phyloP scores from a whole-genome alignment of 2,888 invertebrate genomes.

The Sesamia inferens region DNA sequence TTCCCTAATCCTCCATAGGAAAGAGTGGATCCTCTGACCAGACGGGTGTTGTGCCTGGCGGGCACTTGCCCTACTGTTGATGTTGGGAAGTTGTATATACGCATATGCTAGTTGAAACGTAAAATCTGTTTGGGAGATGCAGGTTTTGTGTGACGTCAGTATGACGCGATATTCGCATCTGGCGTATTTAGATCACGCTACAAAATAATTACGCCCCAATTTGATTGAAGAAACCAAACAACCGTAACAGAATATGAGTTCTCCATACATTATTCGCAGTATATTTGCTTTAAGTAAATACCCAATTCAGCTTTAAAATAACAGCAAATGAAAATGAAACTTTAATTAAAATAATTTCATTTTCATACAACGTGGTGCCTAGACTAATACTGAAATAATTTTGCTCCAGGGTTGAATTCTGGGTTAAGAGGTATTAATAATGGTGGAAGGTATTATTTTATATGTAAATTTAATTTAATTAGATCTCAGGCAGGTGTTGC shows the following conservation, averaged over 20 bases:
- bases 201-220: background rate
- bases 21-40: no score
- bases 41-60: no score
- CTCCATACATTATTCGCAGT: slow-evolving; percentile 35
- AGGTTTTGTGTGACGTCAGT: no score
- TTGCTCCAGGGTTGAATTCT: slow-evolving; percentile 26
- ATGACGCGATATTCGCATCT: no score
- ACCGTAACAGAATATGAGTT: slow-evolving; percentile 21
- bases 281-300: slow-evolving; percentile 42
- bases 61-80: no score
- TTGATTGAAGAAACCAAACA: slow-evolving; percentile 24
- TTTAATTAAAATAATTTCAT: slow-evolving; percentile 60
- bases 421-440: slow-evolving; percentile 31
- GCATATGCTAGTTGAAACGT: no score
- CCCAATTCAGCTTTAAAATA: slow-evolving; percentile 38
- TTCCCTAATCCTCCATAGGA: no score
- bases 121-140: no score
- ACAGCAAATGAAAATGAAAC: slow-evolving; percentile 40
- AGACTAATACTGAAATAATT: slow-evolving; percentile 51
- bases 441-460: slow-evolving; percentile 33
- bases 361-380: slow-evolving; percentile 24
- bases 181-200: no score
- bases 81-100: no score
- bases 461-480: slow-evolving; percentile 35
- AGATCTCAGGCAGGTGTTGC: slow-evolving; percentile 24